phyloP scores from a whole-genome alignment of 2,888 invertebrate species.

The Scotopteryx bipunctaria region DNA sequence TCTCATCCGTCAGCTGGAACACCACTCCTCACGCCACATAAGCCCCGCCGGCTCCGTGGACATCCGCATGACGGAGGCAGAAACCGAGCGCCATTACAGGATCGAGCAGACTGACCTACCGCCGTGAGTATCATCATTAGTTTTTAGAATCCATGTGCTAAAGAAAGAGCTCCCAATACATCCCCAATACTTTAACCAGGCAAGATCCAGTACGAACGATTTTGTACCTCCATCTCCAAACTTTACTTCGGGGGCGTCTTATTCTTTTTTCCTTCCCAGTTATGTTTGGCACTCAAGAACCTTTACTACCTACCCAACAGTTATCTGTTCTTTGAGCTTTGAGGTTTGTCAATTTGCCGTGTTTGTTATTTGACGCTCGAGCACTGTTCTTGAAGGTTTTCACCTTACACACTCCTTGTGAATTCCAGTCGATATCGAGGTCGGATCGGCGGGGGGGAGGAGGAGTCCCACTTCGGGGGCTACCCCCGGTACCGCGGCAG shows the following conservation, averaged over 20 bases:
- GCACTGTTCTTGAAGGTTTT: background rate
- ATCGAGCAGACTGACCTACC: slow-evolving; percentile 85
- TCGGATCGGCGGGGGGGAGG: slow-evolving; percentile 74
- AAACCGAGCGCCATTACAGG: slow-evolving; percentile 94
- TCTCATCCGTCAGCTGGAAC: slow-evolving; percentile 93
- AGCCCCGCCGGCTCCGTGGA: slow-evolving; percentile 96
- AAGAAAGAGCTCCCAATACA: too few relatives aligned
- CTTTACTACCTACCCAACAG: too few relatives aligned
- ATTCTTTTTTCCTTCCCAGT: too few relatives aligned
- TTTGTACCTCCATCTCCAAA: background rate
- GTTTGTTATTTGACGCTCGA: too few relatives aligned
- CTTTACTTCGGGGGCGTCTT: too few relatives aligned
- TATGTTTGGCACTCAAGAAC: too few relatives aligned
- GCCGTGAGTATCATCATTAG: slow-evolving; percentile 66
- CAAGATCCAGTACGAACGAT: too few relatives aligned
- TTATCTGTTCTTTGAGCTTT: too few relatives aligned
- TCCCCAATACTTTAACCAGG: too few relatives aligned
- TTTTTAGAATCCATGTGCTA: too few relatives aligned
- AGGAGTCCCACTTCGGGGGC: slow-evolving; percentile 89
- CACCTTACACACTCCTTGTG: background rate
- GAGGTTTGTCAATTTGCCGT: too few relatives aligned
- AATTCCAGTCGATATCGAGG: slow-evolving; percentile 78
- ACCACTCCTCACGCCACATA: slow-evolving; percentile 93
- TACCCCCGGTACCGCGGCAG: slow-evolving; percentile 85
- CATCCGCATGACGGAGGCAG: slow-evolving; percentile 94